Evolutionary conservation across 37 sponge, comb jelly and placozoan species (phyloP).

Genomic region (Halisarca cf. caerulea): DNA sequence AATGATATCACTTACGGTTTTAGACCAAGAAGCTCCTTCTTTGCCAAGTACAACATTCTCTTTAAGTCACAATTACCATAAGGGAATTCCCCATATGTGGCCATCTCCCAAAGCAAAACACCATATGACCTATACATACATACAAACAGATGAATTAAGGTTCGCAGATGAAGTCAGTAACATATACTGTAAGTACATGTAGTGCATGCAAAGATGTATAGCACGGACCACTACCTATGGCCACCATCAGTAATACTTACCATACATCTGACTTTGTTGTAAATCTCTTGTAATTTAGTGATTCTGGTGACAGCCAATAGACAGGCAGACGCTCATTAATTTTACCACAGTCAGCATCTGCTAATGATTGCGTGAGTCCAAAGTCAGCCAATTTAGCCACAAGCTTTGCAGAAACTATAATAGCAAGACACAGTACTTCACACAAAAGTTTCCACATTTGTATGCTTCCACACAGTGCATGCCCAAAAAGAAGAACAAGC

Average conservation of each 20-base stretch:
- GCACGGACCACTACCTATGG: too few relatives aligned
- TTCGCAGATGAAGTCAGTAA: too few relatives aligned
- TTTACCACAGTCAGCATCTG: not conserved
- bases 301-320: slow-evolving; percentile 1
- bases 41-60: not conserved
- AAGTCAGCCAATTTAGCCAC: slow-evolving; percentile 10
- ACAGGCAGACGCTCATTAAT: not conserved
- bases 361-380: not conserved
- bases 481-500: too few relatives aligned
- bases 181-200: too few relatives aligned
- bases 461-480: too few relatives aligned
- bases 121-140: slow-evolving; percentile 3
- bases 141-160: too few relatives aligned
- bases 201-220: too few relatives aligned
- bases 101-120: slow-evolving; percentile 5
- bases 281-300: not conserved
- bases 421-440: too few relatives aligned
- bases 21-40: not conserved
- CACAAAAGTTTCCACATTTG: too few relatives aligned
- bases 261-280: not conserved
- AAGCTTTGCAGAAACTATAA: not conserved
- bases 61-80: not conserved
- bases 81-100: slow-evolving; percentile 4
- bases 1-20: not conserved
- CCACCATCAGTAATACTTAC: slow-evolving; percentile 1